Percentiles rank a stretch among this genome's conserved stretches.
Conservation (phyloP, 1,140 invertebrate genomes). For the Monomorium pharaonis region DNA sequence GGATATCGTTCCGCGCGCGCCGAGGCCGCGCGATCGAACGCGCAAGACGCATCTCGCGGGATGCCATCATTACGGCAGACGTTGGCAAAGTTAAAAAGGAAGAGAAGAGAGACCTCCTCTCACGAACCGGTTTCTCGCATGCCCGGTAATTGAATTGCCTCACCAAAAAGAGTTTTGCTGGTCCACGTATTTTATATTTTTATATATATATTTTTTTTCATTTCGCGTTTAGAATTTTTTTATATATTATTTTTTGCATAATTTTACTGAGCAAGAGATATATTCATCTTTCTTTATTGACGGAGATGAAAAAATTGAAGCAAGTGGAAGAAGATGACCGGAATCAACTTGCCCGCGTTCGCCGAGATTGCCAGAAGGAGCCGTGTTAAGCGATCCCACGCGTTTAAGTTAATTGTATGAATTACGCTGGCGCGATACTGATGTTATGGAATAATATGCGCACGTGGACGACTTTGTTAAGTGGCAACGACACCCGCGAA, state of each 20-base stretch:
- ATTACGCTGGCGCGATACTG: constrained; percentile 31
- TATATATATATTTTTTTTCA: neutral
- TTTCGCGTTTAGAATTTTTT: neutral
- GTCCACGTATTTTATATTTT: neutral
- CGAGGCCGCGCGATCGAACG: constrained; percentile 56
- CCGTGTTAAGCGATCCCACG: constrained; percentile 9
- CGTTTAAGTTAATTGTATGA: constrained; percentile 51
- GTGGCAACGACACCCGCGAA: neutral
- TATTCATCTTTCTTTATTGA: neutral
- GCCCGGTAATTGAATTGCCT: neutral
- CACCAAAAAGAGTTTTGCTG: neutral
- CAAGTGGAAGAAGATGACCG: neutral
- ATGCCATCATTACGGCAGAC: neutral
- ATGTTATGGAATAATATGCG: constrained; percentile 28
- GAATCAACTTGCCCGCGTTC: constrained; percentile 22
- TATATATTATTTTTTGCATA: neutral
- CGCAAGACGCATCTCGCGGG: constrained; percentile 24
- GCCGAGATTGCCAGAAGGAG: constrained; percentile 42
- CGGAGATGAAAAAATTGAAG: neutral
- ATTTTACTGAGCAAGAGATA: neutral
- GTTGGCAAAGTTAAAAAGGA: neutral
- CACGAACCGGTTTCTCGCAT: neutral
- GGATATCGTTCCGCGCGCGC: constrained; percentile 26
- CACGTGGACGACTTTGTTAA: constrained; percentile 11
- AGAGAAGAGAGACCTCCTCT: neutral